Percentiles rank a stretch among this genome's conserved stretches.
Evolutionary conservation across 1,140 invertebrate species (phyloP).

Genomic region (Colletes latitarsis): DNA sequence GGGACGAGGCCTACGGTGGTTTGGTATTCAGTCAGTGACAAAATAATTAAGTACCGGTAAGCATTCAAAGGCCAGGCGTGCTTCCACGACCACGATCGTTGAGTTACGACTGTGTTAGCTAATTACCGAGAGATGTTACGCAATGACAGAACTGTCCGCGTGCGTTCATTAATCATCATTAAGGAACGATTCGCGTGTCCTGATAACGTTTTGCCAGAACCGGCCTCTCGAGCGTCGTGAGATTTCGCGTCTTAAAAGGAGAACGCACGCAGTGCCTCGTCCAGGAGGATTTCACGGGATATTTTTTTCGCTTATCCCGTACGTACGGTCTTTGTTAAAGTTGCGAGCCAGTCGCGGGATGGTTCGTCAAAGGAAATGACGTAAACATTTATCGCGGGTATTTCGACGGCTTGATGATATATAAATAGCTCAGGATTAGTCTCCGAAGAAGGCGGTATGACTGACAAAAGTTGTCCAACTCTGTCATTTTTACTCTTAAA

Average conservation of each 20-base stretch:
- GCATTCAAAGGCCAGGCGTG: constrained; percentile 11
- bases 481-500: neutral
- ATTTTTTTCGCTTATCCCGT: neutral
- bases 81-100: constrained; percentile 24
- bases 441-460: neutral
- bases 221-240: neutral
- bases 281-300: neutral
- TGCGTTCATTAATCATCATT: constrained; percentile 62
- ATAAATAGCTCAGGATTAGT: neutral
- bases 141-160: constrained; percentile 27
- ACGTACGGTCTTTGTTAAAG: neutral
- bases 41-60: constrained; percentile 56
- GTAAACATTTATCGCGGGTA: neutral
- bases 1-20: neutral
- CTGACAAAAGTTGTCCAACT: neutral
- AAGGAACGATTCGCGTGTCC: constrained; percentile 59
- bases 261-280: neutral
- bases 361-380: neutral
- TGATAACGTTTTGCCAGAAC: constrained; percentile 36
- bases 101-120: constrained; percentile 38
- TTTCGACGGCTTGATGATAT: neutral
- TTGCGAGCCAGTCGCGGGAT: neutral
- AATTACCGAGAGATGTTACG: constrained; percentile 56
- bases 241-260: constrained; percentile 56
- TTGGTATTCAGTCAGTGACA: constrained; percentile 41